Base-by-base conservation (phyloP, 1,140 invertebrate genomes). In the Cardiocondyla obscurior region DNA sequence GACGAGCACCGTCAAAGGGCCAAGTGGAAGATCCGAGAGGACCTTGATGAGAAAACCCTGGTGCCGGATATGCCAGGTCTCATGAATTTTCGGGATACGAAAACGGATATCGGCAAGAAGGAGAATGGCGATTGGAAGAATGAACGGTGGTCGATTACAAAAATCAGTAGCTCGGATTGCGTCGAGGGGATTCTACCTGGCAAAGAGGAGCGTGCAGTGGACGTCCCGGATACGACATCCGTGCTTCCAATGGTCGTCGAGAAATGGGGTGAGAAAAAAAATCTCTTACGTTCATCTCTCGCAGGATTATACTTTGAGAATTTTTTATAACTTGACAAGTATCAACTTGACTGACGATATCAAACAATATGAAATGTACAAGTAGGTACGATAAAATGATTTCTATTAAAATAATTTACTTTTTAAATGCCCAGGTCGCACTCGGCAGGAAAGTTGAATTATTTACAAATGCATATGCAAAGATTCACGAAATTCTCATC, bases 21-120 rank as follows among this genome's bases (percentile, higher is more conserved):
- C 0, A 91, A 89, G 57, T 90, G 89, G 91, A 86, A 73, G 33
- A 87, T 91, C 22, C 67, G 85, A 7, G 89, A 90, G 28, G 91
- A 91, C 3, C n/a, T n/a, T n/a, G 89, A 89, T 57, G 84, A 85
- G 55, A 83, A 88, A 10, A 91, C 85, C 0, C 10, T 90, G 10
- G 87, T 90, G 0, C 87, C 88, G 0, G 88, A 87, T 22, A 85
- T 90, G n/a, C 72, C 64, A 3, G 55, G 85, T 2, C 62, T 81
- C 3, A 58, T 72, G 0, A 51, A n/a, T 36, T 82, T 74, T 19
- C 22, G 30, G n/a, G 62, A 70, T 30, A 60, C n/a, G n/a, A 19
- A 19, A 0, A 36, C 22, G 16, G 49, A 84, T 10, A 16, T 67
- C 12, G 44, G 65, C 1, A 84, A 84, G 8, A 82, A 70, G 10